Evolutionary conservation across 2,113 vertebrate genomes (phyloP), one percentile per base, ranked within the genome.

Genomic region (Elephas maximus): DNA sequence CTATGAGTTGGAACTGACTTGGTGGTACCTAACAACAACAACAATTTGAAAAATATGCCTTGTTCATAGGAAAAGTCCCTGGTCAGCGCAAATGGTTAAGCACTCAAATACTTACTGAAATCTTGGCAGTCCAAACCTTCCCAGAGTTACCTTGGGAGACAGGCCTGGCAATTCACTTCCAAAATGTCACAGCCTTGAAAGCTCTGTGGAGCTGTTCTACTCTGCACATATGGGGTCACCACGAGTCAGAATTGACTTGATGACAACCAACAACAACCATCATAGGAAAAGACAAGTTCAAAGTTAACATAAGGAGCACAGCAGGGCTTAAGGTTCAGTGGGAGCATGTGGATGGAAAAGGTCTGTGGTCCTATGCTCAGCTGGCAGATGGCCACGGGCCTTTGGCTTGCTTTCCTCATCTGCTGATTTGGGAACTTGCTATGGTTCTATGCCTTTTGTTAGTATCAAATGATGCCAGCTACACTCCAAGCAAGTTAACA

Each of bases 311-410:
- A 45, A 26, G n/a, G 44, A 8, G 8, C 6, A 6, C 1, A 3
- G 20, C 14, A 15, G 11, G 12, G 45, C 33, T 0, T n/a, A 48
- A 45, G 21, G 30, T 10, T 2, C 21, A 1, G 17, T 0, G 10
- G 37, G 48, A 78, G 41, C 23, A 37, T 0, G 5, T 8, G n/a
- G 24, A 33, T n/a, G 53, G 53, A 73, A 18, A 60, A 15, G 26
- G 21, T 10, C 14, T 15, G 15, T 1, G 1, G 30, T 45, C 41
- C 33, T 15, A n/a, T 45, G 44, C 5, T 51, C 28, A 9, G 2
- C 65, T 8, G 51, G 7, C 48, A 67, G 45, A 5, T 11, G 15
- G 44, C 41, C 41, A 2, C 0, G 0, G 45, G 5, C 20, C n/a
- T 8, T 8, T 14, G 12, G 11, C 26, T 28, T 6, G 4, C 28